Evolutionary conservation across 2,797 vertebrate species (phyloP), one percentile per base, ranked within the genome.

Genomic region (Anomalospiza imberbis): DNA sequence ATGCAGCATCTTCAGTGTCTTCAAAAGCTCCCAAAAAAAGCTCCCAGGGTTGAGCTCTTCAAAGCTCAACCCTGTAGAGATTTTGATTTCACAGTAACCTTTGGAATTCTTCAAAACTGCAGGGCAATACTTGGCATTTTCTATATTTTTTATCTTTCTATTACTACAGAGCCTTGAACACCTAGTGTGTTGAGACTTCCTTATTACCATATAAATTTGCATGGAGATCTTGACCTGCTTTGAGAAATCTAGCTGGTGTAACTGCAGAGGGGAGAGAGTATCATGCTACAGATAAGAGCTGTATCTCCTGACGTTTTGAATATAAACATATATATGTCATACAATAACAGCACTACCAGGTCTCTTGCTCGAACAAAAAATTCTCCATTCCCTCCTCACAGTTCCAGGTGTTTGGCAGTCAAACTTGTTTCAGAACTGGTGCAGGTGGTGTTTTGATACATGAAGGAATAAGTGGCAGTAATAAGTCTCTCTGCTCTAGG

Each of bases 401-500:
- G 28, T 60, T 67, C 10, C 32, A 45, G 22, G 22, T 44, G 22
- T 45, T 53, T 45, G 45, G 6, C 38, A 60, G 38, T 51, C 54
- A 67, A 0, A 51, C n/a, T 67, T 45, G 62, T 67, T 75, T 67
- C 47, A 60, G 47, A 67, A 22, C 28, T 51, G 28, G 17, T 36
- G 18, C 38, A 60, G 32, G 22, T 38, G 28, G 12, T 67, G 38
- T 60, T 75, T 38, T 75, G 28, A n/a, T 67, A 38, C 10, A 7
- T 51, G 13, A 36, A 67, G 28, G 45, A 75, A 4, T 50, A 63
- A 66, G 10, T 70, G 71, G 17, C 24, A 58, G 44, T 93, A 91
- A 95, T 61, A 31, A 62, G 28, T 36, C 8, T 70, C 29, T 93
- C 55, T 78, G 22, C 83, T 97, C 80, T 78, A 98, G 97, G 92